phyloP scores from a whole-genome alignment of 1,140 invertebrate species.

The Pemphigus obesinymphae region DNA sequence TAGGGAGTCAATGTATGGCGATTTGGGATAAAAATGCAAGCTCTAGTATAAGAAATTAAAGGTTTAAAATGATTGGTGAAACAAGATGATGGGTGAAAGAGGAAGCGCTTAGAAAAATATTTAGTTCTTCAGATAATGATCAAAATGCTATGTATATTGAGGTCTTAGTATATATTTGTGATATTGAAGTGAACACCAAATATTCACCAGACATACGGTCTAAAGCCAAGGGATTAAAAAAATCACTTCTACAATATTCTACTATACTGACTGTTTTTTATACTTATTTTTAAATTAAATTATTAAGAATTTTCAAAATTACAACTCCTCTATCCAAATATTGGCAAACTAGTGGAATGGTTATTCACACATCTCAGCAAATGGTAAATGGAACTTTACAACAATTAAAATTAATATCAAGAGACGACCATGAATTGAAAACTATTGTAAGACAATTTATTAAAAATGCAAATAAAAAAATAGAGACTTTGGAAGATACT shows the following conservation, averaged over 20 bases:
- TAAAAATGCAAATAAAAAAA: neutral
- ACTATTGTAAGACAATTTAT: neutral
- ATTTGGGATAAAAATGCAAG: neutral
- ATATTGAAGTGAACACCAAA: neutral
- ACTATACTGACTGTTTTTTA: conserved; percentile 17
- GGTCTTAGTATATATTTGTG: neutral
- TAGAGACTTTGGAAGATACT: neutral
- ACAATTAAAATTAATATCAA: neutral
- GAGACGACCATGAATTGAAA: neutral
- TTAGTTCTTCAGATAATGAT: neutral
- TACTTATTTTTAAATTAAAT: too few relatives aligned
- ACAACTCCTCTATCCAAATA: conserved; percentile 14
- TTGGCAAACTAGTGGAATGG: neutral
- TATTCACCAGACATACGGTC: neutral
- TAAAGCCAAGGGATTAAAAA: neutral
- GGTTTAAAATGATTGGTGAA: neutral
- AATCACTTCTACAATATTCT: neutral
- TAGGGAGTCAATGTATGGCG: neutral
- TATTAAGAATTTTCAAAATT: conserved; percentile 16
- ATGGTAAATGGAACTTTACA: neutral
- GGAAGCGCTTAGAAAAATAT: too few relatives aligned
- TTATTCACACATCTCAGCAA: neutral
- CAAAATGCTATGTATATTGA: neutral
- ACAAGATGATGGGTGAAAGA: neutral
- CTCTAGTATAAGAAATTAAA: neutral